These are phyloP conservation scores for Adelges cooleyi DNA, from an alignment of 1,140 invertebrate species.

Conservation along the genomic window DNA sequence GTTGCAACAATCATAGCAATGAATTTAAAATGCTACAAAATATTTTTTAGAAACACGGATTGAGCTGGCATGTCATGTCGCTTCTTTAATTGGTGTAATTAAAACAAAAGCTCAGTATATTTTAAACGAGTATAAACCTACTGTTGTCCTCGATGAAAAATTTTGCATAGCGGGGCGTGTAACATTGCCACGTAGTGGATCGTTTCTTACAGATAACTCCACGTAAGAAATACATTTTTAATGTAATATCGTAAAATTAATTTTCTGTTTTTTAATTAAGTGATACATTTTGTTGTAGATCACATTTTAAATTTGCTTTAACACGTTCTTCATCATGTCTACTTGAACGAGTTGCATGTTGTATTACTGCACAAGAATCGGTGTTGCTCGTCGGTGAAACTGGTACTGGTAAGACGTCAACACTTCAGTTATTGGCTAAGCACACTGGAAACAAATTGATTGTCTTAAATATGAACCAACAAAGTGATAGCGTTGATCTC, in stretches of 20 bases:
- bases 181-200: conserved; percentile 36
- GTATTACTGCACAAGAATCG: conserved; percentile 72
- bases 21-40: no score
- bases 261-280: background rate
- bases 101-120: conserved; percentile 73
- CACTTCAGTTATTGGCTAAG: conserved; percentile 82
- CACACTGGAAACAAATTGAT: conserved; percentile 70
- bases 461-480: conserved; percentile 99
- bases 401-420: conserved; percentile 96
- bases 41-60: conserved; percentile 45
- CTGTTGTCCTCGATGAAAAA: conserved; percentile 44
- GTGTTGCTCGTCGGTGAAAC: conserved; percentile 95
- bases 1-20: background rate
- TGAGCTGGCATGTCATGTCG: conserved; percentile 58
- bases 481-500: conserved; percentile 91
- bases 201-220: conserved; percentile 18
- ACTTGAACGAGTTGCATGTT: conserved; percentile 74
- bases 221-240: background rate
- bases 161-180: conserved; percentile 45
- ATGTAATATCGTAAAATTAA: no score
- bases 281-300: conserved; percentile 15
- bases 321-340: conserved; percentile 66
- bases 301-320: conserved; percentile 58
- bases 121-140: conserved; percentile 64
- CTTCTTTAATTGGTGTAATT: conserved; percentile 69